phyloP scores from a whole-genome alignment of 2,797 vertebrate genomes.

The Fistularia commersonii region DNA sequence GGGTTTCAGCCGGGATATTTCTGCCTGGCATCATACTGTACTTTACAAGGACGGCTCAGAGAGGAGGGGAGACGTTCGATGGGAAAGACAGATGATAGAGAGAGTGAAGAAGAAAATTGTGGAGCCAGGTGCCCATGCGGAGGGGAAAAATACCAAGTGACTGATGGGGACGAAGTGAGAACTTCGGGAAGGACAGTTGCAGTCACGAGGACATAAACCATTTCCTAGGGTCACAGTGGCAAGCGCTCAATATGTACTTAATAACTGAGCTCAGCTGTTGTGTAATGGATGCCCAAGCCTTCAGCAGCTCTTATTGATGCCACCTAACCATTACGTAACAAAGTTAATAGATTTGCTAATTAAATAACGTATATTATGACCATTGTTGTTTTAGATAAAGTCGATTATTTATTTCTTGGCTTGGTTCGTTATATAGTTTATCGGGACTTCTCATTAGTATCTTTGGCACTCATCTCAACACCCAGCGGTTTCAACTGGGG shows the following conservation, averaged over 20 bases:
- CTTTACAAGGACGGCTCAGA: conserved; percentile 20
- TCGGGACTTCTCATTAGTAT: too few relatives aligned
- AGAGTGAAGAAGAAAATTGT: too few relatives aligned
- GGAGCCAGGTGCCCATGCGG: too few relatives aligned
- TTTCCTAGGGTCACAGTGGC: conserved; percentile 8
- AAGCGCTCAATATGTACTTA: conserved; percentile 8
- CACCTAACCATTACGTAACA: conserved; percentile 41
- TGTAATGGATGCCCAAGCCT: conserved; percentile 12
- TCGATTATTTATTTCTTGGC: too few relatives aligned
- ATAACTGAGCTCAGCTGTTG: conserved; percentile 15
- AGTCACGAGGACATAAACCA: neutral
- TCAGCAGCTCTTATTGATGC: conserved; percentile 36
- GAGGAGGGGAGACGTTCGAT: conserved; percentile 14
- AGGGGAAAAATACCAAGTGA: too few relatives aligned
- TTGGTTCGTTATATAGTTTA: too few relatives aligned
- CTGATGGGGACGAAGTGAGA: too few relatives aligned
- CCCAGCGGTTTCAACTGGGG: too few relatives aligned
- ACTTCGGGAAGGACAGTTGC: too few relatives aligned
- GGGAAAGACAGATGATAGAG: conserved; percentile 41
- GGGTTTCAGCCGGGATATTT: conserved; percentile 11
- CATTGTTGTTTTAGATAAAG: too few relatives aligned
- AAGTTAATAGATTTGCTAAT: conserved; percentile 34
- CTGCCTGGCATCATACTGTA: conserved; percentile 9
- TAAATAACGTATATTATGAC: too few relatives aligned
- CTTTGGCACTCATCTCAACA: too few relatives aligned